Conservation (phyloP, 2,888 invertebrate genomes). For the Dicycla oo region DNA sequence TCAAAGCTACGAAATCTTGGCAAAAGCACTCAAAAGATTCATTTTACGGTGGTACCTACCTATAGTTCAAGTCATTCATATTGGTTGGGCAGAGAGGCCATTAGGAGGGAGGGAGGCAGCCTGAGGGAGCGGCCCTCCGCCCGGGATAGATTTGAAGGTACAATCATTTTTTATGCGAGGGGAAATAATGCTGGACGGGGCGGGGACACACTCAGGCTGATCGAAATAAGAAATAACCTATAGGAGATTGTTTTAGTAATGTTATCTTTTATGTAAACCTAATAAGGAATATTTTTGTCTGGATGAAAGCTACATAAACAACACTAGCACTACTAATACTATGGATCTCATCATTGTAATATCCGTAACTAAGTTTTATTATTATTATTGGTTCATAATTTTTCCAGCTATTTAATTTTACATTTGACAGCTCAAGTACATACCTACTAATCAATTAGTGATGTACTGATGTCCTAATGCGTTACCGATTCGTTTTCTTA, state of each 20-base stretch:
- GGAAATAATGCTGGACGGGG: constrained; percentile 78
- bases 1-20: constrained; percentile 59
- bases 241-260: neutral
- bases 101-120: constrained; percentile 68
- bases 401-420: no score
- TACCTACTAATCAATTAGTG: no score
- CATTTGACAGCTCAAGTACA: no score
- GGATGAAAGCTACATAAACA: neutral
- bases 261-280: neutral
- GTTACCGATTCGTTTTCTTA: no score
- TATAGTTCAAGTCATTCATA: constrained; percentile 82
- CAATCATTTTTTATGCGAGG: constrained; percentile 91
- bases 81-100: constrained; percentile 72
- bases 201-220: constrained; percentile 67
- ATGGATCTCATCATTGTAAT: no score
- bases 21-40: constrained; percentile 67
- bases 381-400: no score
- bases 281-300: neutral
- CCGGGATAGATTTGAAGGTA: constrained; percentile 90
- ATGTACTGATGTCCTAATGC: no score
- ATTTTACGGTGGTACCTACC: constrained; percentile 68
- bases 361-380: no score
- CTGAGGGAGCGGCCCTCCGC: constrained; percentile 82
- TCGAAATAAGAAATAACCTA: neutral
- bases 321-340: neutral